These are phyloP conservation scores for Samia ricini DNA, from an alignment of 1,140 invertebrate species.

Conservation along the genomic window DNA sequence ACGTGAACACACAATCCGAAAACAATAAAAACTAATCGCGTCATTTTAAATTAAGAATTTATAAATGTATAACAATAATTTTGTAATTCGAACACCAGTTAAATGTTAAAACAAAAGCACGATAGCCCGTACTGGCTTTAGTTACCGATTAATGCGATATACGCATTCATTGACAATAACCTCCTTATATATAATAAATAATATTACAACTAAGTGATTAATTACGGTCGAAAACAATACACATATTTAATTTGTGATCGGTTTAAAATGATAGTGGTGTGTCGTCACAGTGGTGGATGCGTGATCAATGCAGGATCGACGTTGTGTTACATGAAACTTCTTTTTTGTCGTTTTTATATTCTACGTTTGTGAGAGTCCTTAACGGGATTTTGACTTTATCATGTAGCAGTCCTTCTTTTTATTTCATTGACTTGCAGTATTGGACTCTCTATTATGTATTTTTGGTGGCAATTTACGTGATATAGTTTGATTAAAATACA, in stretches of 20 bases:
- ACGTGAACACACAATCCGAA: constrained; percentile 3
- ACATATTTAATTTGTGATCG: neutral
- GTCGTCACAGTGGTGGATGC: neutral
- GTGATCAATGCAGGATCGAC: neutral
- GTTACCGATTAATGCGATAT: constrained; percentile 1
- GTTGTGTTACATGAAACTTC: neutral
- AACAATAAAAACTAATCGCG: neutral
- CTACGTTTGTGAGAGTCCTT: too few species aligned
- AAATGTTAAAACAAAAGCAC: neutral
- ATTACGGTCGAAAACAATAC: constrained; percentile 2
- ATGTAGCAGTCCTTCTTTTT: too few species aligned
- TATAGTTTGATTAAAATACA: too few species aligned
- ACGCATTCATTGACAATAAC: constrained; percentile 6
- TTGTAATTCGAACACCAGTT: neutral
- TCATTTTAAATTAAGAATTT: neutral
- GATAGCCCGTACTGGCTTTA: neutral
- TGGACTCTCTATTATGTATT: too few species aligned
- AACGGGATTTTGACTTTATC: too few species aligned
- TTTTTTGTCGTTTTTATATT: too few species aligned
- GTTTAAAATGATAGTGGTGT: neutral
- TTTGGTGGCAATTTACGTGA: too few species aligned
- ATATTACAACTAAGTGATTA: neutral
- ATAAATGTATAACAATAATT: neutral
- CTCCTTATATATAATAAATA: constrained; percentile 5
- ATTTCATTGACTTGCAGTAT: too few species aligned